Conservation (phyloP, 2,113 vertebrate species). For the Himantopus leucocephalus region DNA sequence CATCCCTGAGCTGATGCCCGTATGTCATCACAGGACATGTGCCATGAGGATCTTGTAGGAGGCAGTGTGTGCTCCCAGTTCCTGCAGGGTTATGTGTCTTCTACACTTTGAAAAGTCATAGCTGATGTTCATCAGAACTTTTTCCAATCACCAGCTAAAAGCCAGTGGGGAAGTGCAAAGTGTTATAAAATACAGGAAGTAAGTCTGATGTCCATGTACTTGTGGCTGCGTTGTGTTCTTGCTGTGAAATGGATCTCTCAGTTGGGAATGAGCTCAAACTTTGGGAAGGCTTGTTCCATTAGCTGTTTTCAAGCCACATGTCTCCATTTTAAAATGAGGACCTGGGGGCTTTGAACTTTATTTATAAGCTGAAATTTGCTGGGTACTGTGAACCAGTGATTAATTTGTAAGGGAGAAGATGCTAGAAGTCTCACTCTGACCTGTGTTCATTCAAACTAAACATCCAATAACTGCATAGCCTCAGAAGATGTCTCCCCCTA, state of each 20-base stretch:
- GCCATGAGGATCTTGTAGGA: neutral
- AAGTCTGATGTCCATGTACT: neutral
- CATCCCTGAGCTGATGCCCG: neutral
- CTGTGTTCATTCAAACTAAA: constrained; percentile 38
- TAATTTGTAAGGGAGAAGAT: constrained; percentile 39
- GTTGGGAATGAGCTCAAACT: constrained; percentile 36
- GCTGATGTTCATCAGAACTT: constrained; percentile 13
- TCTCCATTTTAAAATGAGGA: constrained; percentile 40
- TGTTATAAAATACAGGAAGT: constrained; percentile 33
- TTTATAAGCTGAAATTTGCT: constrained; percentile 59
- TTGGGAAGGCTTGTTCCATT: constrained; percentile 24
- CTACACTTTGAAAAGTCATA: neutral
- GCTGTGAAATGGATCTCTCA: constrained; percentile 49
- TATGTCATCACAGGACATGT: neutral
- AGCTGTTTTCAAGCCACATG: constrained; percentile 26
- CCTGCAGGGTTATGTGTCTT: neutral
- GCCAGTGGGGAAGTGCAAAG: neutral
- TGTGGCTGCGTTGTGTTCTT: neutral
- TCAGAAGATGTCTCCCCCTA: constrained; percentile 3
- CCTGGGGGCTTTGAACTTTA: constrained; percentile 43
- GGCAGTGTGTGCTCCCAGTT: neutral
- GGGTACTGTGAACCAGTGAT: constrained; percentile 5
- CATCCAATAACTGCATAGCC: constrained; percentile 12
- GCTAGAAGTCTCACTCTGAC: constrained; percentile 34
- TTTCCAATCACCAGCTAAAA: constrained; percentile 30